Evolutionary conservation across 2,113 vertebrate genomes (phyloP).

Genomic region (Rhipidura dahli): DNA sequence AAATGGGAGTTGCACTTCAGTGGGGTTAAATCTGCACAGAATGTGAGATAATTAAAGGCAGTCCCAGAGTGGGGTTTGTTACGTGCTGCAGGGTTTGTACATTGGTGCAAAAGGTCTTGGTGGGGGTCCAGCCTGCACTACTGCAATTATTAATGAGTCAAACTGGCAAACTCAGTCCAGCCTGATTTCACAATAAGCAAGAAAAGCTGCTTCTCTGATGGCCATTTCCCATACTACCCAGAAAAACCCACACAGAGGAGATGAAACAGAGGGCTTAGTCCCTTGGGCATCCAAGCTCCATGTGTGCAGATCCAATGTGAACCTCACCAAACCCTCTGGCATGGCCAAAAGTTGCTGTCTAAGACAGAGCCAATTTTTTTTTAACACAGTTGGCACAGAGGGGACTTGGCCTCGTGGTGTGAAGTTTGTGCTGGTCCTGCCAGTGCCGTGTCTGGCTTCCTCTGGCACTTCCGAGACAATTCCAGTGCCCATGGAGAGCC

Average conservation of each 20-base stretch:
- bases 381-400: background rate
- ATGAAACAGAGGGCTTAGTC: background rate
- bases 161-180: background rate
- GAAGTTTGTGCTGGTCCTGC: background rate
- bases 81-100: background rate
- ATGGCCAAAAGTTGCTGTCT: background rate
- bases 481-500: background rate
- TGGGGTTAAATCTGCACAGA: background rate
- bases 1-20: background rate
- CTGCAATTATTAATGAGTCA: background rate
- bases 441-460: background rate
- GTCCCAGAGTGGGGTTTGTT: background rate
- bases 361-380: background rate
- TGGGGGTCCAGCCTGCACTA: background rate
- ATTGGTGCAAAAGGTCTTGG: background rate
- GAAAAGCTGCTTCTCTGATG: background rate
- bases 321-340: background rate
- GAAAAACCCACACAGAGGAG: background rate
- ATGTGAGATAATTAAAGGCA: background rate
- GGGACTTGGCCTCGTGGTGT: background rate
- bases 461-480: background rate
- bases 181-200: background rate
- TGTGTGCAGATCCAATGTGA: background rate
- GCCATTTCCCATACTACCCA: background rate
- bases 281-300: background rate